These are phyloP conservation scores for Gila robusta DNA, from an alignment of 2,797 vertebrate genomes.

Conservation along the genomic window DNA sequence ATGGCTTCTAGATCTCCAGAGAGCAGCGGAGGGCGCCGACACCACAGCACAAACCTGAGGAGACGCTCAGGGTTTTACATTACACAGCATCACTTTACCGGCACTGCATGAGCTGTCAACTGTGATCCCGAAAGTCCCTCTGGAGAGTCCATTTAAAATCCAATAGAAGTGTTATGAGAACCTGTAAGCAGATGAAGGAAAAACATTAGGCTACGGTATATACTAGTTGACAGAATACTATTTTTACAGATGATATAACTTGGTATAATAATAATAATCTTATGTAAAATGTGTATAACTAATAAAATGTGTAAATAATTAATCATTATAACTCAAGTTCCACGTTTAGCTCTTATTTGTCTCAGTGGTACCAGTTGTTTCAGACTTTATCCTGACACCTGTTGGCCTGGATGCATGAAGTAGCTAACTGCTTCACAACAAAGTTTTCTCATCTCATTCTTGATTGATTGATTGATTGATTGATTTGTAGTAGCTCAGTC, in stretches of 20 bases:
- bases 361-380: neutral
- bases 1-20: constrained; percentile 81
- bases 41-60: constrained; percentile 74
- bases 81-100: constrained; percentile 76
- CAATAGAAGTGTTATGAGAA: constrained; percentile 35
- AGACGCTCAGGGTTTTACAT: constrained; percentile 76
- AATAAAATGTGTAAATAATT: neutral
- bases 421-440: neutral
- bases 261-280: neutral
- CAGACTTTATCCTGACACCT: constrained; percentile 12
- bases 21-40: constrained; percentile 82
- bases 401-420: constrained; percentile 24
- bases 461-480: too few relatives aligned
- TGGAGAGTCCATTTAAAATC: constrained; percentile 41
- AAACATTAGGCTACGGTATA: neutral
- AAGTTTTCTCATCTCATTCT: neutral
- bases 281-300: neutral
- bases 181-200: constrained; percentile 1
- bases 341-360: neutral
- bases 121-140: constrained; percentile 47
- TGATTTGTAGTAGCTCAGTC: neutral
- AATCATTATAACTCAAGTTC: neutral
- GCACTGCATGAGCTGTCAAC: constrained; percentile 64
- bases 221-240: constrained; percentile 2
- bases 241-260: constrained; percentile 8